phyloP scores from a whole-genome alignment of 2,113 vertebrate species.

The Callipepla californica region DNA sequence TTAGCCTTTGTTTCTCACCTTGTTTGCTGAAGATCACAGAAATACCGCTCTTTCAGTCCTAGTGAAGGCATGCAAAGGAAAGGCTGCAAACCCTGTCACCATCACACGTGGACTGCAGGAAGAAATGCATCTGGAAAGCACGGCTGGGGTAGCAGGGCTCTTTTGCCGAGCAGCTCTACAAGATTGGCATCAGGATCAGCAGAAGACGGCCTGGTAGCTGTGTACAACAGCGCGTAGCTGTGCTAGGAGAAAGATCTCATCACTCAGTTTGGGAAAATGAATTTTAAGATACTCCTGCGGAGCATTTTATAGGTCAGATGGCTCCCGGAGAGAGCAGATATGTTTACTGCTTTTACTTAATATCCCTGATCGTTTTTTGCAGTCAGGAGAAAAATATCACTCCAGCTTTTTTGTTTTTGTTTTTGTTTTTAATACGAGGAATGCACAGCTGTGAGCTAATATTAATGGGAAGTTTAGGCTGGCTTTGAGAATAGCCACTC shows the following conservation, averaged over 20 bases:
- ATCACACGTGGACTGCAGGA: accelerated
- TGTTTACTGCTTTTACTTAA: neutral
- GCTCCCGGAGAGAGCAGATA: neutral
- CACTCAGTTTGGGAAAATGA: neutral
- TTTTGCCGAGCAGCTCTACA: neutral
- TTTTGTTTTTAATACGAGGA: accelerated
- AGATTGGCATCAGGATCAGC: neutral
- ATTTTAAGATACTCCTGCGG: neutral
- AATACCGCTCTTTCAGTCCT: neutral
- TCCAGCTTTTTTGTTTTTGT: too few species aligned
- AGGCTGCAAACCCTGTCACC: too few species aligned
- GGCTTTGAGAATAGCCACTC: neutral
- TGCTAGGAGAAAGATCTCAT: neutral
- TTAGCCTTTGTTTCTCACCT: neutral
- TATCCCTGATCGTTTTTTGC: neutral
- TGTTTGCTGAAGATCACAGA: neutral
- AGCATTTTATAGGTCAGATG: neutral
- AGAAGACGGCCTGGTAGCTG: neutral
- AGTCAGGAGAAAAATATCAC: neutral
- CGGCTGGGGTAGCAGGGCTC: neutral
- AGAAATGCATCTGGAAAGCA: neutral
- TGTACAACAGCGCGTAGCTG: neutral
- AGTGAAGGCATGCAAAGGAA: neutral
- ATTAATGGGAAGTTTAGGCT: accelerated
- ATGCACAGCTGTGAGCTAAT: accelerated